Conservation (phyloP, 2,113 vertebrate genomes). For the Pollimyrus isidori region DNA sequence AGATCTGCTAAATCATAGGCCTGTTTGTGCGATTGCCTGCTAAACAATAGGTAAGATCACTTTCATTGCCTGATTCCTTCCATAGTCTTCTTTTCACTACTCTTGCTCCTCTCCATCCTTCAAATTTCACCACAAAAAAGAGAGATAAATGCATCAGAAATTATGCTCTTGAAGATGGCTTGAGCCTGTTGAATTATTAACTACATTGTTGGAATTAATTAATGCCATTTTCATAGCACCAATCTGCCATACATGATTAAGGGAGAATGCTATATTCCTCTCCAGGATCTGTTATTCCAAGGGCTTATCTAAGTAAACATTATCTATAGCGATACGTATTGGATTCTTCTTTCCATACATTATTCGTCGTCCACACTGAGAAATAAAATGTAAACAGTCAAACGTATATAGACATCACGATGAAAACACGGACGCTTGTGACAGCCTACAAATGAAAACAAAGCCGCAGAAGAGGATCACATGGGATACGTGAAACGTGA, state of each 20-base stretch:
- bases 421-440: not conserved
- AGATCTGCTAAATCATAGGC: not conserved
- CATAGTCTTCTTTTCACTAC: not conserved
- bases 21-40: not conserved
- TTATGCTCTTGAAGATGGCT: conserved; percentile 25
- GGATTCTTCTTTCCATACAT: not conserved
- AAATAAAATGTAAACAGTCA: not conserved
- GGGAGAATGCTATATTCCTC: conserved; percentile 29
- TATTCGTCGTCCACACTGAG: not conserved
- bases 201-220: conserved; percentile 41
- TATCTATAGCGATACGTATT: not conserved
- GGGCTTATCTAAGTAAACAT: not conserved
- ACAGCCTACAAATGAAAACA: conserved; percentile 5
- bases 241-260: conserved; percentile 49
- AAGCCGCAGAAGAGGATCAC: not conserved
- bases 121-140: not conserved
- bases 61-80: not conserved
- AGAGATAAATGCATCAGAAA: not conserved
- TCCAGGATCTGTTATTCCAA: not conserved
- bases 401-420: not conserved
- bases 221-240: conserved; percentile 45
- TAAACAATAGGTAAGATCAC: not conserved
- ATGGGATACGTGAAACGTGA: not conserved
- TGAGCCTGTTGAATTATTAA: conserved; percentile 45
- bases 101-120: not conserved